Evolutionary conservation across 2,888 invertebrate species (phyloP).

Genomic region (Zaprionus bogoriensis): DNA sequence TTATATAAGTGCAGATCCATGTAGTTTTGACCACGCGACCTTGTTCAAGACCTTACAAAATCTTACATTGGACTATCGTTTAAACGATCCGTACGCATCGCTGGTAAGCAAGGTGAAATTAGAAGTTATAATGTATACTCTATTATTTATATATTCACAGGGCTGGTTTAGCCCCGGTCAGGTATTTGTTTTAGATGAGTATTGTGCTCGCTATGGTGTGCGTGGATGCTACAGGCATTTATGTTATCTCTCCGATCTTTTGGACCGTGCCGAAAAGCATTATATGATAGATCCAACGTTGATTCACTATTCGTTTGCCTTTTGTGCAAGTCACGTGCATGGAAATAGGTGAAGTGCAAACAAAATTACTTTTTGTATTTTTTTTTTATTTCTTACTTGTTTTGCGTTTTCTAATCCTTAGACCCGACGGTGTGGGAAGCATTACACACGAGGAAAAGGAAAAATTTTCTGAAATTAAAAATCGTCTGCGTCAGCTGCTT

Average conservation of each 20-base stretch:
- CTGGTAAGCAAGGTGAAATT: conserved; percentile 86
- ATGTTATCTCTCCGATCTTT: conserved; percentile 96
- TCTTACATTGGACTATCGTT: conserved; percentile 95
- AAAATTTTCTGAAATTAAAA: conserved; percentile 98
- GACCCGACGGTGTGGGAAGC: conserved; percentile 99
- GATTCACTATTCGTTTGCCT: conserved; percentile 99
- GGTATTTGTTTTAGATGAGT: conserved; percentile 98
- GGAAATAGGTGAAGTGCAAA: conserved; percentile 92
- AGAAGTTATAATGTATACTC: not conserved
- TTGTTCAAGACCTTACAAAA: conserved; percentile 96
- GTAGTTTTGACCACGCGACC: conserved; percentile 97
- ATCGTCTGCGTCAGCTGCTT: conserved; percentile 93
- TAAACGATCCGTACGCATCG: conserved; percentile 99
- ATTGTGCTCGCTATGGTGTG: conserved; percentile 98
- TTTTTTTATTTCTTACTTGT: too few species aligned
- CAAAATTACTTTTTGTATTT: not conserved
- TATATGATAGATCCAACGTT: conserved; percentile 98
- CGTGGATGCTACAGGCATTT: conserved; percentile 98
- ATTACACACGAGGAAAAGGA: conserved; percentile 99
- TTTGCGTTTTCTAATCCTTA: too few species aligned
- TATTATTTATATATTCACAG: conserved; percentile 82
- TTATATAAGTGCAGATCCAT: conserved; percentile 99
- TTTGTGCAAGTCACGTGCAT: conserved; percentile 99
- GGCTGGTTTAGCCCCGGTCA: conserved; percentile 99
- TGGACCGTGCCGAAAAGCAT: conserved; percentile 96